A percentile compares a stretch with the other conserved stretches of the same genome.
Evolutionary conservation across 2,797 vertebrate genomes (phyloP).

Genomic region (Lepus oiostolus): DNA sequence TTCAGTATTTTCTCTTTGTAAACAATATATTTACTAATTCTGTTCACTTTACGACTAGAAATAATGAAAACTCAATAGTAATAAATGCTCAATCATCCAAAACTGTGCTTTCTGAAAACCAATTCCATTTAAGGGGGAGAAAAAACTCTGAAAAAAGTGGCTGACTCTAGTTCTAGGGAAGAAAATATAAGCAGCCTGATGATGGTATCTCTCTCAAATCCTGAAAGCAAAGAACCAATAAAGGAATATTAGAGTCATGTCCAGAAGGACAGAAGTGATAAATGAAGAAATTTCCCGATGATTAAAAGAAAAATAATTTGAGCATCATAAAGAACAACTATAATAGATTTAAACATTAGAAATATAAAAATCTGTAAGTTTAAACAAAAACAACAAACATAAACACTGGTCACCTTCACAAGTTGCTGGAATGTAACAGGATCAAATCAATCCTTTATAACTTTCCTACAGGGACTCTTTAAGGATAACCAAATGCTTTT

Average conservation of each 20-base stretch:
- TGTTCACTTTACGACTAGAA: neutral
- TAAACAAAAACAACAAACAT: neutral
- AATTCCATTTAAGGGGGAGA: neutral
- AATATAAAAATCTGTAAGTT: neutral
- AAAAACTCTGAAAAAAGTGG: neutral
- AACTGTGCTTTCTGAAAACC: conserved; percentile 15
- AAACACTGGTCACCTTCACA: neutral
- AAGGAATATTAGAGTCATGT: neutral
- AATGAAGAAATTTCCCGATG: neutral
- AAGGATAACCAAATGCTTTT: neutral
- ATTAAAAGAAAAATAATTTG: conserved; percentile 10
- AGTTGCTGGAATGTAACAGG: conserved; percentile 4
- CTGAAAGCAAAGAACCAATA: neutral
- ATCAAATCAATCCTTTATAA: neutral
- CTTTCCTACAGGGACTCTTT: neutral
- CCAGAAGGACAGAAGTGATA: neutral
- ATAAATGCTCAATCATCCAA: neutral
- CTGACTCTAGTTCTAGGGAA: neutral
- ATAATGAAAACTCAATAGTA: neutral
- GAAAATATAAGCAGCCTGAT: neutral
- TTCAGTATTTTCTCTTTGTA: neutral
- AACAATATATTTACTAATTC: conserved; percentile 28
- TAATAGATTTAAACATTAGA: neutral
- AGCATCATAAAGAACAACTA: neutral
- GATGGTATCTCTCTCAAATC: conserved; percentile 4